phyloP scores from a whole-genome alignment of 2,888 invertebrate genomes.

The Megamerina dolium region DNA sequence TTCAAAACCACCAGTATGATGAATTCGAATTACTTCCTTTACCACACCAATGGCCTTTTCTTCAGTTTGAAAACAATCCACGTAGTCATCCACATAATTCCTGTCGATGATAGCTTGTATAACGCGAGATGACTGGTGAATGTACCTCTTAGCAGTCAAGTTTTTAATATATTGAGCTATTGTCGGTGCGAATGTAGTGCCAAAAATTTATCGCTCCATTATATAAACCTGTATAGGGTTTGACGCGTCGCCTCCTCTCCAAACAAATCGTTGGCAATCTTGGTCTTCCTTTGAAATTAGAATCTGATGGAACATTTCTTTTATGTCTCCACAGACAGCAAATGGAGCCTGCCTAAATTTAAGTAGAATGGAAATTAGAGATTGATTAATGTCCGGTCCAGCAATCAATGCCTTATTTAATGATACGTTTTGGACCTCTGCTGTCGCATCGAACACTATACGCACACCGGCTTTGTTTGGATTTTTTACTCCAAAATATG shows the following conservation, averaged over 20 bases:
- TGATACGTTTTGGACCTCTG: not conserved
- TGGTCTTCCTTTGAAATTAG: slow-evolving; percentile 7
- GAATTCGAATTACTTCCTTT: slow-evolving; percentile 11
- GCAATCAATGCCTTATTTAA: slow-evolving; percentile 4
- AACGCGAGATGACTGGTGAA: slow-evolving; percentile 5
- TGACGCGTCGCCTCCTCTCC: slow-evolving; percentile 1
- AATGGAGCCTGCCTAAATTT: slow-evolving; percentile 27
- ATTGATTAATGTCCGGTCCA: slow-evolving; percentile 2
- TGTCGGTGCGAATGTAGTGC: slow-evolving; percentile 8
- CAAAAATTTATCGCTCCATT: slow-evolving; percentile 13
- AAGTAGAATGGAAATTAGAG: slow-evolving; percentile 20
- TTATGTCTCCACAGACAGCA: slow-evolving; percentile 32
- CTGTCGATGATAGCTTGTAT: slow-evolving; percentile 8
- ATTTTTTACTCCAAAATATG: slow-evolving; percentile 1
- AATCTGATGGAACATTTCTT: slow-evolving; percentile 36
- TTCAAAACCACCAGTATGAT: slow-evolving; percentile 12
- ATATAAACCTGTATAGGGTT: slow-evolving; percentile 7
- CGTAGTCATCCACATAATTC: slow-evolving; percentile 16
- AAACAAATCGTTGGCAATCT: slow-evolving; percentile 11
- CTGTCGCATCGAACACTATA: slow-evolving; percentile 11
- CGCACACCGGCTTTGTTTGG: slow-evolving; percentile 11
- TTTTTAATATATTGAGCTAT: slow-evolving; percentile 18
- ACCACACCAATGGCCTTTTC: slow-evolving; percentile 9
- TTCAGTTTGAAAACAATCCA: slow-evolving; percentile 13
- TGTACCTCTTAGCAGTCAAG: slow-evolving; percentile 2